Base-by-base conservation (phyloP, 1,140 invertebrate genomes). In the Zaprionus taronus region DNA sequence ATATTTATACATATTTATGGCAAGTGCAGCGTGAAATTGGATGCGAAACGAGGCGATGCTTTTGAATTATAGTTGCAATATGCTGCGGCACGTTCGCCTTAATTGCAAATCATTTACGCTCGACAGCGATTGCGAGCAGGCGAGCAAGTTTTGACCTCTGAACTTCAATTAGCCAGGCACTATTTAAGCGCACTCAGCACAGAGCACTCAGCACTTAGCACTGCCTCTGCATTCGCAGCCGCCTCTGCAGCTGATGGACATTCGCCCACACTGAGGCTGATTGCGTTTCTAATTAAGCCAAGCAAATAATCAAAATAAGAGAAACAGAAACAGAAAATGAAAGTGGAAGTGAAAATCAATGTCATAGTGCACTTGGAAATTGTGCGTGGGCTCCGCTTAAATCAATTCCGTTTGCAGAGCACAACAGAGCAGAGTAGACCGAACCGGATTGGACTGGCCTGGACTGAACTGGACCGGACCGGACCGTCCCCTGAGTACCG, bases 201-300 rank as follows among this genome's bases (percentile, higher is more conserved):
- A 5, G 1, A 41, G 26, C 65, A 34, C 41, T 22, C 51, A 44
- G 60, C 34, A 24, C 22, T 14, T 20, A 17, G 26, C 7, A 34
- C 6, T 2, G 17, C 14, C 14, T 26, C 11, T 22, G 6, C 14
- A 47, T 9, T 62, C 24, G 28, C 38, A 31, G 20, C 28, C 26
- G 22, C 22, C 9, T 24, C 34, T 60, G 20, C 34, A 22, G 15
- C 7, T 38, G 57, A 20, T 17, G 17, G 22, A 15, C 38, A 55
- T 17, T 63, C 4, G 51, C 61, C 28, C 62, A 24, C 31, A 69
- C 14, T 41, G 15, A 12, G 6, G 28, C 38, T 24, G 56, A 56
- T 58, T 57, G 77, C 80, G 80, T 76, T 74, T 80, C 47, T 86
- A 85, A 86, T 86, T 83, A 86, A 49, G 68, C 26, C n/a, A 9